Conservation (phyloP, 2,113 vertebrate genomes). For the Phylloscopus trochilus region DNA sequence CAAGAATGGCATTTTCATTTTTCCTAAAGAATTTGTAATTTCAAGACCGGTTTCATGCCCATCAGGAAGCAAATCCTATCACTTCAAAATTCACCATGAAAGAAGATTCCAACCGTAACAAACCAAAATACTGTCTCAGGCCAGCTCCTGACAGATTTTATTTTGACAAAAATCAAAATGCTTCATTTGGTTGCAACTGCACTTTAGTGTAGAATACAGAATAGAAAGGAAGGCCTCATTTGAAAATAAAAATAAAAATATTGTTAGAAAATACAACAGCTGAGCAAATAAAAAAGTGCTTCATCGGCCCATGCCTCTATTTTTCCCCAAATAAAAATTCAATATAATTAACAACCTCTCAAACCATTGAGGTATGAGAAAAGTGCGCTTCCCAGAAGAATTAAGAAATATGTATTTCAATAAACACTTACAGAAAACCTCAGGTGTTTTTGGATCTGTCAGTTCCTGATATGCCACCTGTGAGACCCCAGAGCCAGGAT, state of each 20-base stretch:
- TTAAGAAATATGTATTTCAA: neutral
- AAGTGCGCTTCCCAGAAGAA: neutral
- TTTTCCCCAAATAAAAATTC: neutral
- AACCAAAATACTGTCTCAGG: conserved; percentile 27
- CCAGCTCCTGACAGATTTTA: conserved; percentile 32
- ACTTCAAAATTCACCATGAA: conserved; percentile 37
- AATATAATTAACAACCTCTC: neutral
- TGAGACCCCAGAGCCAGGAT: neutral
- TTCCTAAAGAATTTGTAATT: conserved; percentile 26
- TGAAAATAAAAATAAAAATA: conserved; percentile 18
- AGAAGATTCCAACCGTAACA: conserved; percentile 22
- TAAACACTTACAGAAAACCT: neutral
- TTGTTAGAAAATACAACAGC: neutral
- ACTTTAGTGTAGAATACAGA: neutral
- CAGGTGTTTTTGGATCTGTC: neutral
- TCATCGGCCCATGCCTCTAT: neutral
- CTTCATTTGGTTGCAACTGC: conserved; percentile 5
- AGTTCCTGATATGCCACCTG: neutral
- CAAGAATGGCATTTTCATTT: conserved; percentile 32
- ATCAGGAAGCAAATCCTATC: conserved; percentile 35
- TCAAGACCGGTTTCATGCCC: conserved; percentile 19
- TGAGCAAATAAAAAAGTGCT: neutral
- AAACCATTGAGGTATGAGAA: neutral
- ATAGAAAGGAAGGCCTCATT: neutral
- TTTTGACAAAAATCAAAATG: conserved; percentile 47